Percentiles rank a stretch among this genome's conserved stretches.
phyloP scores from a whole-genome alignment of 2,888 invertebrate species.

The Andrena haemorrhoa region DNA sequence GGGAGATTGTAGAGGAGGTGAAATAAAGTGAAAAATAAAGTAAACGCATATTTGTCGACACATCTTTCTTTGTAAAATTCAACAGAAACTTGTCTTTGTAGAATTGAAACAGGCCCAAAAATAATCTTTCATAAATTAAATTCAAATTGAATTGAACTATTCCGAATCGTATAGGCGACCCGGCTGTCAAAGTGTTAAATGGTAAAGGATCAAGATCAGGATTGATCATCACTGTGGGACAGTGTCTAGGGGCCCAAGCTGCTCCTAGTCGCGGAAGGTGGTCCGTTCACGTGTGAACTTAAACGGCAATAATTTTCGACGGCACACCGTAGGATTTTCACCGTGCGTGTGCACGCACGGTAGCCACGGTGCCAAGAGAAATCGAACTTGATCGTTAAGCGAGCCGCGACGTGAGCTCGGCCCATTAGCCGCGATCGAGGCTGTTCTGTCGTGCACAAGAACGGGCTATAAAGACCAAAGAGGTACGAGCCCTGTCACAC shows the following conservation, averaged over 20 bases:
- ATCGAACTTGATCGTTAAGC: slow-evolving; percentile 83
- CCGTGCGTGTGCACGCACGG: slow-evolving; percentile 68
- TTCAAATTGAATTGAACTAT: neutral
- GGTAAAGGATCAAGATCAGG: neutral
- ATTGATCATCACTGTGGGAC: neutral
- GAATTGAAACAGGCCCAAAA: no score
- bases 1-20: no score
- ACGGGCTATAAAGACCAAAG: slow-evolving; percentile 19
- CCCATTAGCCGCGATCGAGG: slow-evolving; percentile 81
- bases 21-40: no score
- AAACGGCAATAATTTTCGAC: slow-evolving; percentile 52
- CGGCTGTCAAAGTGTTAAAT: no score
- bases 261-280: slow-evolving; percentile 34
- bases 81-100: no score
- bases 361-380: slow-evolving; percentile 81
- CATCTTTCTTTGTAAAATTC: no score
- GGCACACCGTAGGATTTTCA: slow-evolving; percentile 66
- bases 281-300: slow-evolving; percentile 49
- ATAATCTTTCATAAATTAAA: no score
- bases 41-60: no score
- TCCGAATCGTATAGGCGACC: no score
- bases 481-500: slow-evolving; percentile 12
- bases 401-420: slow-evolving; percentile 80
- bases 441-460: slow-evolving; percentile 58
- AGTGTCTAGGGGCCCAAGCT: neutral